phyloP scores from a whole-genome alignment of 1,140 invertebrate genomes.

The Procambarus clarkii region DNA sequence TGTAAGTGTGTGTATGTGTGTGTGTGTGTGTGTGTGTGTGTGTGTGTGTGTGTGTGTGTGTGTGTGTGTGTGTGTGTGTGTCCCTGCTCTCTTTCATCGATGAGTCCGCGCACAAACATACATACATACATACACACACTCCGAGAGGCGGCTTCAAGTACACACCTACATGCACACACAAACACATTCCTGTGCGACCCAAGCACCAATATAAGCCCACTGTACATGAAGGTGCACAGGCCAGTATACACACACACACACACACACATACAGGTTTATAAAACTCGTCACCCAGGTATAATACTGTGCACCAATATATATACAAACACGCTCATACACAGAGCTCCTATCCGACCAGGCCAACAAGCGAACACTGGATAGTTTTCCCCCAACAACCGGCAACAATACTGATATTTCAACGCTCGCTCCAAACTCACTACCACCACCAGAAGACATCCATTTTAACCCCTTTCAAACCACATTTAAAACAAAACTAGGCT shows the following conservation, averaged over 20 bases:
- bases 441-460: neutral
- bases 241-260: conserved; percentile 10
- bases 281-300: neutral
- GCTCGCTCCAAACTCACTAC: neutral
- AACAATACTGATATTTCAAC: neutral
- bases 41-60: too few species aligned
- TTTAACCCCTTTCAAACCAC: neutral
- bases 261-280: neutral
- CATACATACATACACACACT: too few species aligned
- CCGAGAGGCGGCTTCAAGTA: too few species aligned
- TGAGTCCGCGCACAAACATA: too few species aligned
- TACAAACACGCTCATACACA: neutral
- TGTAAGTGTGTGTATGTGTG: too few species aligned
- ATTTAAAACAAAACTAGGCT: too few species aligned
- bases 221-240: neutral
- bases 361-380: conserved; percentile 24
- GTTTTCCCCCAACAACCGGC: neutral
- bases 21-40: too few species aligned
- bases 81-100: too few species aligned
- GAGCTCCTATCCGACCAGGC: neutral
- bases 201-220: too few species aligned
- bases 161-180: too few species aligned
- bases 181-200: too few species aligned
- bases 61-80: too few species aligned
- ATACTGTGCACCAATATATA: neutral